phyloP scores from a whole-genome alignment of 2,113 vertebrate species.

The Xerus inauris region DNA sequence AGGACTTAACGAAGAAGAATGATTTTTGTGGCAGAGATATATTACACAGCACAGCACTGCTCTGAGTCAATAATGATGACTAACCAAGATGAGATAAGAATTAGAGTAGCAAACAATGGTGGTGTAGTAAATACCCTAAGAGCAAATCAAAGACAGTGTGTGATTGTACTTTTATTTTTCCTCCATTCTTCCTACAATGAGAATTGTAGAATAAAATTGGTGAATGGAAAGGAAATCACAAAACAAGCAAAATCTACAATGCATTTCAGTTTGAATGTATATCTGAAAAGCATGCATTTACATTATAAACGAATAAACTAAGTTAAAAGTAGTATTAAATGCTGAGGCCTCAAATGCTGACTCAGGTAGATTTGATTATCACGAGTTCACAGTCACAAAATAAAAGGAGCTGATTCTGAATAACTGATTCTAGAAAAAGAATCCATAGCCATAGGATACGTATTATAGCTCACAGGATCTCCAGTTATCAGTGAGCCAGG shows the following conservation, averaged over 20 bases:
- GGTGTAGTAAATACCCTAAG: background rate
- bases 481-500: background rate
- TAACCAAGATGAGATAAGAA: constrained; percentile 16
- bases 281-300: background rate
- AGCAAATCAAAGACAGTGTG: background rate
- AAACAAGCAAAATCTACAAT: constrained; percentile 19
- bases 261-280: background rate
- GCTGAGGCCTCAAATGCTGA: background rate
- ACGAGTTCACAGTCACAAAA: background rate
- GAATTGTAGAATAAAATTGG: background rate
- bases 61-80: constrained; percentile 66
- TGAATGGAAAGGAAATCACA: constrained; percentile 18
- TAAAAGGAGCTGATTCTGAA: background rate
- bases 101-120: constrained; percentile 1
- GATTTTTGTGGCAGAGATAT: constrained; percentile 63
- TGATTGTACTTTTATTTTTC: constrained; percentile 12
- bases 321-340: constrained; percentile 19
- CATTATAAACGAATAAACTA: background rate
- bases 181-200: background rate
- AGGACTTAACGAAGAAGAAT: constrained; percentile 72
- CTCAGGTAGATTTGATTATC: background rate
- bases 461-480: background rate
- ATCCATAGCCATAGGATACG: background rate
- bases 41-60: constrained; percentile 41
- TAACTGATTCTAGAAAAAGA: background rate